phyloP scores from a whole-genome alignment of 2,888 invertebrate species.

The Alviniconcha strummeri region DNA sequence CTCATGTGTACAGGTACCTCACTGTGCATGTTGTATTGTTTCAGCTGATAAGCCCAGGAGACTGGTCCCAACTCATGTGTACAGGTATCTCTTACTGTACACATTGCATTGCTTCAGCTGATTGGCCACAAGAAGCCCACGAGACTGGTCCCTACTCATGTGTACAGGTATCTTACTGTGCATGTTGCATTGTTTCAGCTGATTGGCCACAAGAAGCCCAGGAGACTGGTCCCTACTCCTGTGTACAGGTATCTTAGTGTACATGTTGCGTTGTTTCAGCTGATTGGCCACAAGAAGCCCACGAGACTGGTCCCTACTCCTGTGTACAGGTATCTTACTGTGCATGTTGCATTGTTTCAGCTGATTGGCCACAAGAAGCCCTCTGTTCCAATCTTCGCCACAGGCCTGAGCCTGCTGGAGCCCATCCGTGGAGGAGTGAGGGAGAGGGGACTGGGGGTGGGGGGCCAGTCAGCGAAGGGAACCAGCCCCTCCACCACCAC shows the following conservation, averaged over 20 bases:
- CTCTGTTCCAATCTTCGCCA: constrained; percentile 88
- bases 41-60: neutral
- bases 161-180: no score
- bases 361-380: constrained; percentile 76
- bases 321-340: neutral
- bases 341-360: constrained; percentile 25
- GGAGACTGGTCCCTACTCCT: no score
- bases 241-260: no score
- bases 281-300: neutral
- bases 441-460: neutral
- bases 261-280: neutral
- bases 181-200: no score
- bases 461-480: constrained; percentile 19
- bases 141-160: no score
- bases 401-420: constrained; percentile 82
- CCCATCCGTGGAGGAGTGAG: constrained; percentile 63
- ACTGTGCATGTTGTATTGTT: neutral
- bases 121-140: neutral
- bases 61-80: no score
- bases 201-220: neutral
- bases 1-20: no score
- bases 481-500: constrained; percentile 43
- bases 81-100: neutral
- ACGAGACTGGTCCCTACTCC: no score
- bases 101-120: neutral